These are phyloP conservation scores for Drosophila lacicola DNA, from an alignment of 2,888 invertebrate genomes.

Conservation along the genomic window DNA sequence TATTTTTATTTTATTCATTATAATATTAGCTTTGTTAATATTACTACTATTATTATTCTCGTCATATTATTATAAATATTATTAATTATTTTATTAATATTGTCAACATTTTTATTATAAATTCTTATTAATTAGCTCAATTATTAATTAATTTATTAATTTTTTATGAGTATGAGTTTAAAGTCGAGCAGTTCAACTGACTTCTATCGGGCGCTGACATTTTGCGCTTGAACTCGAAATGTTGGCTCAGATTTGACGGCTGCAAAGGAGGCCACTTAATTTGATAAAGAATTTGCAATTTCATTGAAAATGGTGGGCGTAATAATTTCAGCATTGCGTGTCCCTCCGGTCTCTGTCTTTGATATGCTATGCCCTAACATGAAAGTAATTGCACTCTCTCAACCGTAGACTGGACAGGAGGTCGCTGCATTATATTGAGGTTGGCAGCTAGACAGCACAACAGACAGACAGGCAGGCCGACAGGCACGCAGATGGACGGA, in stretches of 20 bases:
- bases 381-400: conserved; percentile 59
- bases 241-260: neutral
- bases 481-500: neutral
- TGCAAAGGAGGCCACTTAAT: conserved; percentile 15
- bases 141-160: neutral
- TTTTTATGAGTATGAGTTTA: neutral
- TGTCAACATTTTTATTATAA: too few relatives aligned
- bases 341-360: conserved; percentile 13
- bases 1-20: conserved; percentile 1
- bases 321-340: neutral
- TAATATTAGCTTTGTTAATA: neutral
- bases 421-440: conserved; percentile 46
- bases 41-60: too few relatives aligned
- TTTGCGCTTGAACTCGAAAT: conserved; percentile 9
- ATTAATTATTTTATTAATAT: neutral
- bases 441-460: conserved; percentile 41
- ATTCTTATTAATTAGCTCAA: too few relatives aligned
- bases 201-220: neutral
- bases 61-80: too few relatives aligned
- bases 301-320: conserved; percentile 5
- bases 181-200: neutral
- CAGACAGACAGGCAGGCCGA: conserved; percentile 1
- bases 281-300: conserved; percentile 16
- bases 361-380: conserved; percentile 34
- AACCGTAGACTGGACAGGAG: conserved; percentile 24